Evolutionary conservation across 2,888 invertebrate species (phyloP).

Genomic region (Polydrusus cervinus): DNA sequence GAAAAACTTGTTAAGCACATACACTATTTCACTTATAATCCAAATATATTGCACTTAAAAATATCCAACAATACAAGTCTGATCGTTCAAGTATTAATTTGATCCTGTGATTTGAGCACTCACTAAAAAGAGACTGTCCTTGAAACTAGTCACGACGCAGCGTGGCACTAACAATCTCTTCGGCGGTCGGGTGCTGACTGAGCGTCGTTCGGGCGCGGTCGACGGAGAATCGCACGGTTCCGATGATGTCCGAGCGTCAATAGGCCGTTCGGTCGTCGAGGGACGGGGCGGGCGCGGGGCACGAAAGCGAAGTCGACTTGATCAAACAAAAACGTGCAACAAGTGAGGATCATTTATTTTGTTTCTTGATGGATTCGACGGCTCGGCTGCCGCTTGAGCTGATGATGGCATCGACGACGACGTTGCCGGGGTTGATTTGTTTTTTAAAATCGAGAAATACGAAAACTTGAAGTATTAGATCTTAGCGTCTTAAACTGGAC

Average conservation of each 20-base stretch:
- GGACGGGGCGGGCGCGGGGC: slow-evolving; percentile 35
- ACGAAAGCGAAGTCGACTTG: slow-evolving; percentile 52
- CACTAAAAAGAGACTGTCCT: slow-evolving; percentile 50
- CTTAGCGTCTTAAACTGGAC: no score
- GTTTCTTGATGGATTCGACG: slow-evolving; percentile 45
- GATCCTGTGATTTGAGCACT: slow-evolving; percentile 10
- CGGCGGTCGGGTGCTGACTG: slow-evolving; percentile 44
- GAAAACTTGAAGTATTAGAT: no score
- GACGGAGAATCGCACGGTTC: slow-evolving; percentile 44
- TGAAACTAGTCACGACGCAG: slow-evolving; percentile 47
- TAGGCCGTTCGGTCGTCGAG: slow-evolving; percentile 45
- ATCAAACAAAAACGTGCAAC: slow-evolving; percentile 57
- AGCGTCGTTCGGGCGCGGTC: slow-evolving; percentile 51
- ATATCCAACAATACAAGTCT: slow-evolving; percentile 22
- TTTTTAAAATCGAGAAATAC: slow-evolving; percentile 12
- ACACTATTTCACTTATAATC: slow-evolving; percentile 22
- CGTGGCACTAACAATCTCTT: slow-evolving; percentile 35
- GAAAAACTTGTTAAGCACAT: slow-evolving; percentile 23
- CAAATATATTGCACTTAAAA: slow-evolving; percentile 37
- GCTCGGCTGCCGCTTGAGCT: slow-evolving; percentile 22
- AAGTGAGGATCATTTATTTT: slow-evolving; percentile 56
- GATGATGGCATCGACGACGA: slow-evolving; percentile 33
- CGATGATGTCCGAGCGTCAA: slow-evolving; percentile 45
- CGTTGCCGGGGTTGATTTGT: slow-evolving; percentile 37
- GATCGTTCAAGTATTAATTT: not conserved